Conservation (phyloP, 2,113 vertebrate species). For the Helogale parvula region DNA sequence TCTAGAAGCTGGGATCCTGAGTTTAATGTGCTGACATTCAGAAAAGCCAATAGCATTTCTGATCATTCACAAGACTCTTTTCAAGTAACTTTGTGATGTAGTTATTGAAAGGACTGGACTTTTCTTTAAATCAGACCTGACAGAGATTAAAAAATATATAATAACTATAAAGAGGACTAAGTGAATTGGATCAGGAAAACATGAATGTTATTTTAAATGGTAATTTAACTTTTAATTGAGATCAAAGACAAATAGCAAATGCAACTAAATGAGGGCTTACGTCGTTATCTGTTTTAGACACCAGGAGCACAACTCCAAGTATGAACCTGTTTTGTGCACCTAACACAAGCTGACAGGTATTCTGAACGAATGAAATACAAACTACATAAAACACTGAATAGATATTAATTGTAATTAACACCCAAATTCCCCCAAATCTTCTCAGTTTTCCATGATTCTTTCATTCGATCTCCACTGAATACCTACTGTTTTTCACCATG, state of each 20-base stretch:
- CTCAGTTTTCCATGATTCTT: neutral
- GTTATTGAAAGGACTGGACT: neutral
- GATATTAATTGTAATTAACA: neutral
- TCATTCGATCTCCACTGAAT: neutral
- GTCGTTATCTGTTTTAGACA: neutral
- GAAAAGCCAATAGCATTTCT: neutral
- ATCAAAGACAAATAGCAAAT: constrained; percentile 17
- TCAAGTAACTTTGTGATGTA: neutral
- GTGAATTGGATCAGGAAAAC: neutral
- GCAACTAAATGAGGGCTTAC: neutral
- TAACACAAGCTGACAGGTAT: neutral
- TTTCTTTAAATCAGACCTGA: neutral
- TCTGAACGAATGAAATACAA: constrained; percentile 40
- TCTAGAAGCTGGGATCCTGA: neutral
- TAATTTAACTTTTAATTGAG: constrained; percentile 2
- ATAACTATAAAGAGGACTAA: neutral
- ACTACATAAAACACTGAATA: neutral
- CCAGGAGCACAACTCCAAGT: neutral
- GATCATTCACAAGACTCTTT: neutral
- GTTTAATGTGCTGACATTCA: neutral
- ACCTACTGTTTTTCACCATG: neutral
- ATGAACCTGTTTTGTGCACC: neutral
- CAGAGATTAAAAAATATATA: constrained; percentile 2
- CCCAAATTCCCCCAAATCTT: neutral
- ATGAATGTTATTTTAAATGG: constrained; percentile 22